phyloP scores from a whole-genome alignment of 1,140 invertebrate genomes.

The Lutraria rhynchaena region DNA sequence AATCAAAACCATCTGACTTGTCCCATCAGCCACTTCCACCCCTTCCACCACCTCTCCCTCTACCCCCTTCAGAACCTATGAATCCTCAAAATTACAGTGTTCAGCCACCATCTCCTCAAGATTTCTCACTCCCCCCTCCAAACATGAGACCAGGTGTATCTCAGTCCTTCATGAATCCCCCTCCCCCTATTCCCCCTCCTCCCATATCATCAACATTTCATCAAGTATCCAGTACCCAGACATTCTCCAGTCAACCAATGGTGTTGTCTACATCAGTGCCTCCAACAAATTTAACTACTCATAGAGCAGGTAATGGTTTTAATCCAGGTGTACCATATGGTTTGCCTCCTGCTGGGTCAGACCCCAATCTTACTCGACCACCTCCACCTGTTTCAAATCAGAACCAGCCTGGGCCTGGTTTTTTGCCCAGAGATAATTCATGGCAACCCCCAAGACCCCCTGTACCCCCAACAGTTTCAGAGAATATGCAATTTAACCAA shows the following conservation, averaged over 20 bases:
- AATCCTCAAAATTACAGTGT: slow-evolving; percentile 1
- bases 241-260: slow-evolving; percentile 13
- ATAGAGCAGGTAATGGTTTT: slow-evolving; percentile 4
- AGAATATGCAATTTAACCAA: neutral
- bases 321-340: slow-evolving; percentile 43
- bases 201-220: neutral
- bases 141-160: slow-evolving; percentile 18
- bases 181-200: slow-evolving; percentile 40
- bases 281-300: slow-evolving; percentile 11
- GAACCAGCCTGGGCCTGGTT: neutral
- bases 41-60: slow-evolving; percentile 18
- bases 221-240: neutral
- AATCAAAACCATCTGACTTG: slow-evolving; percentile 6
- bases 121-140: slow-evolving; percentile 53
- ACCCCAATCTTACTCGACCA: neutral
- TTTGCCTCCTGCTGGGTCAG: slow-evolving; percentile 4
- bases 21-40: slow-evolving; percentile 19
- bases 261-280: slow-evolving; percentile 12
- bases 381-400: neutral
- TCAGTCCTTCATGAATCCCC: slow-evolving; percentile 36
- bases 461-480: neutral
- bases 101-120: slow-evolving; percentile 39
- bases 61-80: slow-evolving; percentile 9
- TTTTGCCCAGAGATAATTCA: slow-evolving; percentile 9
- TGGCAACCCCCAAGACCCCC: slow-evolving; percentile 24